phyloP scores from a whole-genome alignment of 2,113 vertebrate genomes.

The Xerus inauris region DNA sequence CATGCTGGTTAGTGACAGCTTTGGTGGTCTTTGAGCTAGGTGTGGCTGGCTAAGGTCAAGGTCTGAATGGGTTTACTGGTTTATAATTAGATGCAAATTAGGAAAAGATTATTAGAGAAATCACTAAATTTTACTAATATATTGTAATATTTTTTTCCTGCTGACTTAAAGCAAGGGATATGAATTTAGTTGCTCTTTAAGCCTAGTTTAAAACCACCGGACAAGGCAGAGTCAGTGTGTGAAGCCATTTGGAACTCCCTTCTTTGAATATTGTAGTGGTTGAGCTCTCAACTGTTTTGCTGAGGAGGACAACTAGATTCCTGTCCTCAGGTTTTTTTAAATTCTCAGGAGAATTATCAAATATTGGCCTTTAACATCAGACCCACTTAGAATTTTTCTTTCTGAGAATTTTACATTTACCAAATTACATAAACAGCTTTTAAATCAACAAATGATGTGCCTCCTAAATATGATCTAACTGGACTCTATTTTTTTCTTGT shows the following conservation, averaged over 20 bases:
- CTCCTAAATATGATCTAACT: background rate
- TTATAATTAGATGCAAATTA: background rate
- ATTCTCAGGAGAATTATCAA: background rate
- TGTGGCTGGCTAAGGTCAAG: background rate
- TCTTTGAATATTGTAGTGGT: too few relatives aligned
- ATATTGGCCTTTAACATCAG: background rate
- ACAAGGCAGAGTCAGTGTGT: background rate
- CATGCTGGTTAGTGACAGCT: background rate
- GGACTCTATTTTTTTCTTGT: background rate
- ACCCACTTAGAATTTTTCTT: background rate
- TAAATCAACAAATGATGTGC: background rate
- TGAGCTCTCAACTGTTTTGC: background rate
- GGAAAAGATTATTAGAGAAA: background rate
- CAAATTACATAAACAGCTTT: background rate
- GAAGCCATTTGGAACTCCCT: background rate
- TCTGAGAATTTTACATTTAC: conserved; percentile 8
- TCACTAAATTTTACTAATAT: background rate
- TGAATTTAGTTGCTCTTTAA: background rate
- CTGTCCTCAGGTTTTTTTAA: background rate
- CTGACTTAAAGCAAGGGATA: background rate
- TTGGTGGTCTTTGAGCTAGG: background rate
- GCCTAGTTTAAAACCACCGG: background rate
- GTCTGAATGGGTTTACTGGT: background rate
- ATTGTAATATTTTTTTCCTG: background rate
- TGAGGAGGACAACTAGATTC: background rate